phyloP scores from a whole-genome alignment of 2,797 vertebrate genomes.

The Rhinella marina region DNA sequence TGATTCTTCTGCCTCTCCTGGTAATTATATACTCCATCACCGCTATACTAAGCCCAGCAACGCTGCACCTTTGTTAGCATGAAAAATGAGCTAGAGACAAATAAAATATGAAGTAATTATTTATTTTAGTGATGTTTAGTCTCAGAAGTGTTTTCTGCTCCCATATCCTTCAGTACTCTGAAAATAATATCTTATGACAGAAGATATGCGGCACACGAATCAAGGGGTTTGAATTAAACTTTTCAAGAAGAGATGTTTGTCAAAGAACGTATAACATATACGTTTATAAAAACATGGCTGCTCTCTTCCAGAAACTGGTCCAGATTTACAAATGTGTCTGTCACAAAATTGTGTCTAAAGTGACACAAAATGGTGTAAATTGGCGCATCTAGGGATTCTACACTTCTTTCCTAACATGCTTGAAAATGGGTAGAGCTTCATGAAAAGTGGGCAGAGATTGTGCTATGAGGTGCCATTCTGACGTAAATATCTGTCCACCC shows the following conservation, averaged over 20 bases:
- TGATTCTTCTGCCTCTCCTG: slow-evolving; percentile 78
- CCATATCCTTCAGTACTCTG: not conserved
- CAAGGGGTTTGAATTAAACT: not conserved
- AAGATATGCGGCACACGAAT: not conserved
- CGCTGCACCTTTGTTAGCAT: slow-evolving; percentile 7
- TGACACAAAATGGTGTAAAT: too few relatives aligned
- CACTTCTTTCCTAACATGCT: too few relatives aligned
- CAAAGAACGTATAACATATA: too few relatives aligned
- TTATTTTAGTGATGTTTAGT: not conserved
- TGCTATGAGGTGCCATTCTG: too few relatives aligned
- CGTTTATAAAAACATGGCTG: not conserved
- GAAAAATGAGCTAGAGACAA: slow-evolving; percentile 1
- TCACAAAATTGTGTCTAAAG: too few relatives aligned
- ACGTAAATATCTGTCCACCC: too few relatives aligned
- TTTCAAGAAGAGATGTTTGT: not conserved
- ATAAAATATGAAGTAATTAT: slow-evolving; percentile 9
- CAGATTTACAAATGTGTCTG: too few relatives aligned
- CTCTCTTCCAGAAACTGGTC: not conserved
- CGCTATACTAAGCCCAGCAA: not conserved
- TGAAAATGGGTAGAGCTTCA: too few relatives aligned
- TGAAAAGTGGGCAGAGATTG: too few relatives aligned
- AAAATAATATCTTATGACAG: not conserved
- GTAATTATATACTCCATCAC: slow-evolving; percentile 64
- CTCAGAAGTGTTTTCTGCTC: not conserved
- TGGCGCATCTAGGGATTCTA: too few relatives aligned